Evolutionary conservation across 2,113 vertebrate genomes (phyloP).

Genomic region (Gracilinanus agilis): DNA sequence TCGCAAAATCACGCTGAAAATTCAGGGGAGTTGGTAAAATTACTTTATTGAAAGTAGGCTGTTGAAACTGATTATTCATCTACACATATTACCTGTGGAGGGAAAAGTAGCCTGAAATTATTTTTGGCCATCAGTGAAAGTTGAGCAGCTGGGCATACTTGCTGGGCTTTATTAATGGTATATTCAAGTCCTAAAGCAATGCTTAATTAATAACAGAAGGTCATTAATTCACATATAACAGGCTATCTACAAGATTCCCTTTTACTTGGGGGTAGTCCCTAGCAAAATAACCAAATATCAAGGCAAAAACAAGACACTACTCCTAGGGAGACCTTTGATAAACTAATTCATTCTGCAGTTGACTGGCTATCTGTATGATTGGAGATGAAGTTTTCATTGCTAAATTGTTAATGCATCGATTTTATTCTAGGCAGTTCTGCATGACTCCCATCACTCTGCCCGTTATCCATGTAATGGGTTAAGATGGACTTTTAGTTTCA

Average conservation of each 20-base stretch:
- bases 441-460: neutral
- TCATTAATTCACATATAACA: neutral
- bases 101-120: neutral
- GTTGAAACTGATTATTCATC: neutral
- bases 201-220: neutral
- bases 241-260: neutral
- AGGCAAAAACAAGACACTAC: neutral
- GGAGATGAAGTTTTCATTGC: neutral
- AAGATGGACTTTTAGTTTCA: constrained; percentile 42
- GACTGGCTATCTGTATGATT: neutral
- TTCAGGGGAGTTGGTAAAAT: neutral
- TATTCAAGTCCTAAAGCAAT: neutral
- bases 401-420: neutral
- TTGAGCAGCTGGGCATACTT: neutral
- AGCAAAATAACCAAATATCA: neutral
- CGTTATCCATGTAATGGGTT: neutral
- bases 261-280: neutral
- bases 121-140: neutral
- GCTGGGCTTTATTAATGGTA: neutral
- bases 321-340: neutral
- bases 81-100: neutral
- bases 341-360: neutral
- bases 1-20: neutral
- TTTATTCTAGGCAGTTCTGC: neutral
- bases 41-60: neutral